phyloP scores from a whole-genome alignment of 2,888 invertebrate genomes.

The Caenorhabditis sp. region DNA sequence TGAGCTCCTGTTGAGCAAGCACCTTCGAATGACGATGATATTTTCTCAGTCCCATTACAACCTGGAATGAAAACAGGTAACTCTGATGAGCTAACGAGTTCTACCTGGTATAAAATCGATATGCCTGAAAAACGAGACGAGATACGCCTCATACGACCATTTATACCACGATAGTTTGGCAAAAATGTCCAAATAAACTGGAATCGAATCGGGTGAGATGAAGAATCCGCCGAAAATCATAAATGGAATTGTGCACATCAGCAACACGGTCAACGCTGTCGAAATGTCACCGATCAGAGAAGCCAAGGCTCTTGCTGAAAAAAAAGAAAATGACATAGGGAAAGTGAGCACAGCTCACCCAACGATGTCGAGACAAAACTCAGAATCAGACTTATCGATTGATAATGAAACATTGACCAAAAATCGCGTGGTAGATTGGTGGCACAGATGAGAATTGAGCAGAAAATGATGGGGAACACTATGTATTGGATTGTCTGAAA shows the following conservation, averaged over 20 bases:
- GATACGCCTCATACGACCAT: constrained; percentile 67
- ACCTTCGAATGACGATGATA: background rate
- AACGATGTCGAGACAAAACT: constrained; percentile 1
- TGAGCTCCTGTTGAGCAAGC: constrained; percentile 2
- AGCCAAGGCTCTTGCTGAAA: constrained; percentile 36
- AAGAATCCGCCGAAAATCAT: constrained; percentile 79
- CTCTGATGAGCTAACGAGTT: background rate
- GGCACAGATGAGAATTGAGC: constrained; percentile 84
- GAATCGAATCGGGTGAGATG: constrained; percentile 51
- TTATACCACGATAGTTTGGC: constrained; percentile 71
- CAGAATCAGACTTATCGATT: constrained; percentile 26
- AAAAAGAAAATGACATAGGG: no score
- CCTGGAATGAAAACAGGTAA: background rate
- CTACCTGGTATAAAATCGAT: constrained; percentile 12
- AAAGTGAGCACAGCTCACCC: no score
- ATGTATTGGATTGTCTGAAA: constrained; percentile 81
- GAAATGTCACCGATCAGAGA: constrained; percentile 32
- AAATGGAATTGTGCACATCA: constrained; percentile 37
- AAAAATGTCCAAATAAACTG: constrained; percentile 67
- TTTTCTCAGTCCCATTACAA: background rate
- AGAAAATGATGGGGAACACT: constrained; percentile 83
- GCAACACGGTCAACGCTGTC: constrained; percentile 34
- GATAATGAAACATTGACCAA: constrained; percentile 9
- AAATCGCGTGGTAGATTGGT: constrained; percentile 75
- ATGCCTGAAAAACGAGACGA: constrained; percentile 15